Base-by-base conservation (phyloP, 2,113 vertebrate species). In the Guaruba guarouba region DNA sequence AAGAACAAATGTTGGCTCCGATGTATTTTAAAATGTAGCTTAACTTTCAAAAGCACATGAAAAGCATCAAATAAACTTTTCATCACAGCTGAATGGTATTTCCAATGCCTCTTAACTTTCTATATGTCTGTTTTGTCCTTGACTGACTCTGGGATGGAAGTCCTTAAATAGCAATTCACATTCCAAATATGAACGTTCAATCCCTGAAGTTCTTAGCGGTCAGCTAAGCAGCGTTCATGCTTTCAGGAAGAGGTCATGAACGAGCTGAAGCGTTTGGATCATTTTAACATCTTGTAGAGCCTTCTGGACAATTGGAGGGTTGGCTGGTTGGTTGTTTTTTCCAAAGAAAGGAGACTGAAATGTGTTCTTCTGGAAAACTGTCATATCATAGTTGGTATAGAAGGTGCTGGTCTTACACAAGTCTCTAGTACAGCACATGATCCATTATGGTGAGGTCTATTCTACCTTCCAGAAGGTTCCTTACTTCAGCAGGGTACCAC, bases 161-260 rank as follows among this genome's bases (percentile, higher is more conserved):
- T 71, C 33, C 82, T 93, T 44, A 82, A 96, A 95, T 18, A 89
- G 82, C n/a, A 94, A 82, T 78, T 94, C 86, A 88, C 80, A 91
- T 94, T 95, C 74, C 94, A 94, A 96, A 97, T 54, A 76, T 1
- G 37, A 96, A 94, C 71, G 66, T 25, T 68, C 33, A 74, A 93
- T 86, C 96, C 90, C 86, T 97, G 17, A 94, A 95, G 86, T 87
- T 86, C 68, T 92, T 82, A 88, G 49, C 12, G 74, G 94, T 79
- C 79, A 95, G 61, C 92, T 90, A 75, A 35, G 84, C 83, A 96
- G 94, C 25, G 84, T 90, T 79, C 78, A 95, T 20, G 54, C 76
- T 87, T 92, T 92, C 88, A 94, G 66, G 48, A 96, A 93, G 62
- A 91, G 59, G 44, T 85, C 48, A 88, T 1, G 0, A 75, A 77